These are phyloP conservation scores for Lethenteron reissneri DNA, from an alignment of 2,113 vertebrate species.

Conservation along the genomic window DNA sequence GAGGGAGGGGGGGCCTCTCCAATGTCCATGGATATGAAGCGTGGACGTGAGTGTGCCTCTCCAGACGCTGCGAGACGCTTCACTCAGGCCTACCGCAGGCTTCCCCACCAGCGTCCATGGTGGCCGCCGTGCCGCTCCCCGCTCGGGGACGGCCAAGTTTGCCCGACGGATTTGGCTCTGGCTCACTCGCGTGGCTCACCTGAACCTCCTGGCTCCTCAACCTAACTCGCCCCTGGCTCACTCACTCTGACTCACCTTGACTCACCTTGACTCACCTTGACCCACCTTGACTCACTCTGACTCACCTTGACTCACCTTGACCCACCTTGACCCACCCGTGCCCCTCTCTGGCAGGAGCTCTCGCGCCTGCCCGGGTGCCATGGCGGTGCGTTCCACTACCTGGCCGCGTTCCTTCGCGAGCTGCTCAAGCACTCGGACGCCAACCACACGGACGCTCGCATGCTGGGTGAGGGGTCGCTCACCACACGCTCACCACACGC, in stretches of 20 bases:
- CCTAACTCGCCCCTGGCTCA: not conserved
- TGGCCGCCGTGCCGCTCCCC: too few species aligned
- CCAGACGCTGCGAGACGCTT: too few species aligned
- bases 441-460: slow-evolving; percentile 58
- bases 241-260: not conserved
- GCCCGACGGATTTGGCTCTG: too few species aligned
- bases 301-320: not conserved
- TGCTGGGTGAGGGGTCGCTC: slow-evolving; percentile 38
- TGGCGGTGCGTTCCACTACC: slow-evolving; percentile 64
- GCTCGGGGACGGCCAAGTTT: too few species aligned
- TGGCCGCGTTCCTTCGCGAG: slow-evolving; percentile 65
- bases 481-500: too few species aligned
- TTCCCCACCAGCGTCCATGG: too few species aligned
- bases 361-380: slow-evolving; percentile 46
- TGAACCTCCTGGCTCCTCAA: not conserved
- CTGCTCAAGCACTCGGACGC: slow-evolving; percentile 47
- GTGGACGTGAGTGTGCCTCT: too few species aligned
- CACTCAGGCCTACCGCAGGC: too few species aligned
- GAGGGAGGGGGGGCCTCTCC: too few species aligned
- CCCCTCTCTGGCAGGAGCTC: slow-evolving; percentile 31
- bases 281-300: not conserved
- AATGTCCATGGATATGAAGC: too few species aligned
- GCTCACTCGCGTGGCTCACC: too few species aligned
- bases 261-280: not conserved
- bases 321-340: not conserved